Evolutionary conservation across 2,797 vertebrate genomes (phyloP).

Genomic region (Zonotrichia albicollis): DNA sequence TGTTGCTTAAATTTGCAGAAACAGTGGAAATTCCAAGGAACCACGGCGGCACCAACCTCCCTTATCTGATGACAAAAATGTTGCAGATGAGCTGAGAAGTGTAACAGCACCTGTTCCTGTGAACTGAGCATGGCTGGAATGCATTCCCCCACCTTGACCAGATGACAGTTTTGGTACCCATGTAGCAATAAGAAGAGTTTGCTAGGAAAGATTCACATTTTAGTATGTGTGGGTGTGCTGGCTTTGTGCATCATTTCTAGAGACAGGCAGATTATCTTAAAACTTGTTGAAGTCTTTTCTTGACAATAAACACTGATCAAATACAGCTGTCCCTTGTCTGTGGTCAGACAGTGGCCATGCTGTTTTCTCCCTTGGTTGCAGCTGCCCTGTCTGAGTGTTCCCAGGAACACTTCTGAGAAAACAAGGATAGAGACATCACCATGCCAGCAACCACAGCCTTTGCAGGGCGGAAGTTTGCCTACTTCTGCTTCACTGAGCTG

Average conservation of each 20-base stretch:
- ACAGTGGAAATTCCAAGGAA: background rate
- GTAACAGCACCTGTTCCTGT: background rate
- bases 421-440: background rate
- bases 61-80: background rate
- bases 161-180: background rate
- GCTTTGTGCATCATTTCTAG: background rate
- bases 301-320: background rate
- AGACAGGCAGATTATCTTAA: background rate
- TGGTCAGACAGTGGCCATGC: background rate
- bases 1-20: slow-evolving; percentile 28
- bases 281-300: background rate
- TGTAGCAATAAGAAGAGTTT: background rate
- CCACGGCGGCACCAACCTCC: accelerated
- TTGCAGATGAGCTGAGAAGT: background rate
- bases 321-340: background rate
- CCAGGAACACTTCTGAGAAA: background rate
- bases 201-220: background rate
- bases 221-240: background rate
- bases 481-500: background rate
- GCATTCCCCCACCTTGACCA: background rate
- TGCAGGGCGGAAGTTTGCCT: background rate
- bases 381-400: background rate
- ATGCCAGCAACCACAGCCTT: background rate
- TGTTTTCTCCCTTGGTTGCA: background rate
- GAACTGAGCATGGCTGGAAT: background rate